Evolutionary conservation across 2,113 vertebrate genomes (phyloP), one percentile per base, ranked within the genome.

Genomic region (Propithecus coquereli): DNA sequence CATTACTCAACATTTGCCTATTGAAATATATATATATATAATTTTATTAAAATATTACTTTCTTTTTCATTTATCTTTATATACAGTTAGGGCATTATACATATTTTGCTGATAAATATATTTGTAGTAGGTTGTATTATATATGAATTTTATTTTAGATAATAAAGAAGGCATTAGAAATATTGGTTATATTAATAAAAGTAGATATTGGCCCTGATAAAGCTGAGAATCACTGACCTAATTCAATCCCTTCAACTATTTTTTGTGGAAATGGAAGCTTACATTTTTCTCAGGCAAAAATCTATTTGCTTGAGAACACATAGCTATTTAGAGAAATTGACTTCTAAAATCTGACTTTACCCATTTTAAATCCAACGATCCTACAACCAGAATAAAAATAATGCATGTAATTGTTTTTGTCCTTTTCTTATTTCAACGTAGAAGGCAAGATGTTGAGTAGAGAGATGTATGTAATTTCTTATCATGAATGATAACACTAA

Each of bases 301-400:
- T 3, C 20, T 68, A 70, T 70, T 93, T 93, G 10, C 4, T 11
- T 20, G 40, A 82, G 63, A 87, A 81, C 22, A 82, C 45, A 87
- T 4, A 85, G 25, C n/a, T 94, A 79, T 90, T 94, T 70, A 81
- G 18, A 94, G 23, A 74, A 37, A 95, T 5, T 16, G 17, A 81
- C 18, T 52, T 86, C 59, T 90, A 92, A 90, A 68, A 91, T 96
- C 13, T 54, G 8, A 92, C 9, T 89, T 68, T 88, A 89, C 34
- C 30, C 70, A 65, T 80, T 95, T 94, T 34, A 94, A 96, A 74
- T 90, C 57, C 71, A 85, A 10, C 77, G 50, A 88, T 70, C 57
- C 47, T 81, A 54, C 45, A 96, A 76, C 40, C 68, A 91, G 54
- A 95, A 87, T 83, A 94, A 95, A 97, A 82, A 43, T 80, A 81